Conservation (phyloP, 2,113 vertebrate species). For the Grammomys surdaster region DNA sequence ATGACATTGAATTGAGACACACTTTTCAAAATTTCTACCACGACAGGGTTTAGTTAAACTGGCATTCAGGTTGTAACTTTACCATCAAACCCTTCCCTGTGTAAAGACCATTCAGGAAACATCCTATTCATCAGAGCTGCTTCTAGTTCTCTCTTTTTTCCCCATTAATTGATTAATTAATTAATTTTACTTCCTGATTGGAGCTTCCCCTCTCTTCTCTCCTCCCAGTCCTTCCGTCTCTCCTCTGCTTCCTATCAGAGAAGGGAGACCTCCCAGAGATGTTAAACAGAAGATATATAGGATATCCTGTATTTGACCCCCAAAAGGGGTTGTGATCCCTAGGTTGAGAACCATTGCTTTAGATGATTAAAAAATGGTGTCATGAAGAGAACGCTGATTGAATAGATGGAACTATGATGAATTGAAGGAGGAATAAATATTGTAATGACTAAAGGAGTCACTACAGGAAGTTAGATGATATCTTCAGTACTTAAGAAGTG, state of each 20-base stretch:
- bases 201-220: too few relatives aligned
- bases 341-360: neutral
- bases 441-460: neutral
- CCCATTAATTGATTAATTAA: too few relatives aligned
- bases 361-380: neutral
- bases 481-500: neutral
- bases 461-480: neutral
- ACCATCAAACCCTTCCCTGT: neutral
- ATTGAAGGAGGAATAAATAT: neutral
- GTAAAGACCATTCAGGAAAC: neutral
- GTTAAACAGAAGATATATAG: too few relatives aligned
- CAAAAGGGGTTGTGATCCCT: neutral
- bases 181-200: too few relatives aligned
- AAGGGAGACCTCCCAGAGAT: too few relatives aligned
- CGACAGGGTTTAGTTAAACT: constrained; percentile 21
- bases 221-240: too few relatives aligned
- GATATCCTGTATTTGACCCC: neutral
- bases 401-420: neutral
- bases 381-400: neutral
- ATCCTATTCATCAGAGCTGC: neutral
- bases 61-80: neutral
- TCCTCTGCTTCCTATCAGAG: too few relatives aligned
- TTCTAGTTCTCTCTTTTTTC: neutral
- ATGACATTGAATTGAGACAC: neutral
- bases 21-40: constrained; percentile 39